Conservation (phyloP, 30 jellyfish, hydroid and myxozoan genomes). For the Morbakka virulenta region DNA sequence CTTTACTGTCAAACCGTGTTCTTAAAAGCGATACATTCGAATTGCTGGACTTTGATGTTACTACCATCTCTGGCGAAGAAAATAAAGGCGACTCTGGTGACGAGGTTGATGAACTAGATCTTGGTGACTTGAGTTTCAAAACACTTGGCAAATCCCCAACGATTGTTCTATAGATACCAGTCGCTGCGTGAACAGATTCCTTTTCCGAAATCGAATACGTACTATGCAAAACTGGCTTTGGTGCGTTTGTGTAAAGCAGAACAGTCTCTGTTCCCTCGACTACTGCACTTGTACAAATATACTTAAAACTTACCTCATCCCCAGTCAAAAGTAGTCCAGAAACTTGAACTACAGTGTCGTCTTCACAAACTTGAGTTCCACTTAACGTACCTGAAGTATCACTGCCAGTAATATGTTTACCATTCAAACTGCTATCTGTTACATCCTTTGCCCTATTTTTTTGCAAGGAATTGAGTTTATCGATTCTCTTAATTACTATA, state of each 20-base stretch:
- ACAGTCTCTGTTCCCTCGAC: slow-evolving; percentile 60
- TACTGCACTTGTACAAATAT: slow-evolving; percentile 40
- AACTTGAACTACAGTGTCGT: slow-evolving; percentile 42
- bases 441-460: too few species aligned
- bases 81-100: not conserved
- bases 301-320: slow-evolving; percentile 65
- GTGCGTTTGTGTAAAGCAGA: slow-evolving; percentile 84
- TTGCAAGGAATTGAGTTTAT: too few species aligned
- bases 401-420: too few species aligned
- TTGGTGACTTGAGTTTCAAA: slow-evolving; percentile 21
- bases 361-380: slow-evolving; percentile 9
- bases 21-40: not conserved
- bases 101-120: not conserved
- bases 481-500: not conserved
- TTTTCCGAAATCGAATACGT: slow-evolving; percentile 79
- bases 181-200: slow-evolving; percentile 67
- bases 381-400: not conserved
- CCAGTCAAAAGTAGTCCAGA: slow-evolving; percentile 77
- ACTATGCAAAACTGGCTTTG: slow-evolving; percentile 64
- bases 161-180: slow-evolving; percentile 94
- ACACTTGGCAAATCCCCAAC: slow-evolving; percentile 85
- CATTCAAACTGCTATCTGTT: too few species aligned
- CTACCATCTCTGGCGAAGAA: not conserved
- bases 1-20: not conserved
- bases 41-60: too few species aligned